These are phyloP conservation scores for Thaumetopoea pityocampa DNA, from an alignment of 1,140 invertebrate genomes.

Conservation along the genomic window DNA sequence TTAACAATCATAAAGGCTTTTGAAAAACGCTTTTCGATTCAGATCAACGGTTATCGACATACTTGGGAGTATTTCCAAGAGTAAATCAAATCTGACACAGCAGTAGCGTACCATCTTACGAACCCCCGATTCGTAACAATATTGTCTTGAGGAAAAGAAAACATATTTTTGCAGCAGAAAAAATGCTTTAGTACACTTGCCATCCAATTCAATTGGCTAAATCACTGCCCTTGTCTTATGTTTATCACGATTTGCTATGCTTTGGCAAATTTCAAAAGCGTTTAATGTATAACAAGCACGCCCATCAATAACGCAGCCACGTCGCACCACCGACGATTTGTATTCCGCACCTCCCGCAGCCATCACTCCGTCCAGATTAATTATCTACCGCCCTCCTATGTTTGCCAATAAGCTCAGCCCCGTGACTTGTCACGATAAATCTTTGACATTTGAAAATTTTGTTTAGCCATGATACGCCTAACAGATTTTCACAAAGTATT, in stretches of 20 bases:
- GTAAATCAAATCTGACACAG: too few species aligned
- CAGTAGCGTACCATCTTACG: too few species aligned
- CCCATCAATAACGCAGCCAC: constrained; percentile 11
- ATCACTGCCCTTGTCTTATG: not conserved
- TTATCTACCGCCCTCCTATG: constrained; percentile 62
- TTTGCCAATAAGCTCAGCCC: constrained; percentile 63
- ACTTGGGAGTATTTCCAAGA: too few species aligned
- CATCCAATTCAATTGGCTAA: not conserved
- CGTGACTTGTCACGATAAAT: constrained; percentile 49
- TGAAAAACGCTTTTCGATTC: too few species aligned
- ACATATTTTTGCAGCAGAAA: too few species aligned
- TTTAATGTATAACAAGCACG: constrained; percentile 9
- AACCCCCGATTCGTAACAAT: too few species aligned
- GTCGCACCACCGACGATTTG: constrained; percentile 39
- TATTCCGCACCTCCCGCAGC: constrained; percentile 48
- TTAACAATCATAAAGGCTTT: too few species aligned
- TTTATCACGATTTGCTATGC: not conserved
- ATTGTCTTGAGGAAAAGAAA: too few species aligned
- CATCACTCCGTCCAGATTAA: constrained; percentile 69
- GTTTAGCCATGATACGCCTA: constrained; percentile 15
- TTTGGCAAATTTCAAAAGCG: constrained; percentile 5
- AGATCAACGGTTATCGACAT: too few species aligned
- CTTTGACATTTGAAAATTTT: constrained; percentile 29
- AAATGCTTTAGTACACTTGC: too few species aligned
- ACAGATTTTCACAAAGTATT: too few species aligned